A percentile compares a stretch with the other conserved stretches of the same genome.
phyloP scores from a whole-genome alignment of 1,140 invertebrate species.

The Diorhabda carinulata region DNA sequence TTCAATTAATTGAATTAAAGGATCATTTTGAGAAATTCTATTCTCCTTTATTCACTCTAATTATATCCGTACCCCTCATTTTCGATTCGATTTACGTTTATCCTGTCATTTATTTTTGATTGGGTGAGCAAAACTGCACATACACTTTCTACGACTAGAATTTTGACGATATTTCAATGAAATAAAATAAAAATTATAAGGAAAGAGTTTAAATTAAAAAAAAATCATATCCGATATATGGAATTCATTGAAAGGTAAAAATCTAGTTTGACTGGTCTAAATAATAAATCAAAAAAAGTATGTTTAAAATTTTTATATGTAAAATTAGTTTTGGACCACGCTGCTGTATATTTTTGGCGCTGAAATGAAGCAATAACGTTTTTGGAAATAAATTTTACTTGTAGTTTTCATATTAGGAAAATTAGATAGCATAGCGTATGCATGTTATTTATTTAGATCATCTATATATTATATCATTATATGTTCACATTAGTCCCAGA shows the following conservation, averaged over 20 bases:
- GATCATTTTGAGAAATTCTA: too few relatives aligned
- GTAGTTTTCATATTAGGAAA: constrained; percentile 17
- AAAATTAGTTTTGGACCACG: background rate
- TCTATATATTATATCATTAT: constrained; percentile 39
- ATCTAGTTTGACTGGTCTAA: background rate
- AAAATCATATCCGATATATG: background rate
- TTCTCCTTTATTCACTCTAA: too few relatives aligned
- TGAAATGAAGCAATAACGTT: constrained; percentile 1
- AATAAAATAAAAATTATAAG: too few relatives aligned
- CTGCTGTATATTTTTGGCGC: constrained; percentile 1
- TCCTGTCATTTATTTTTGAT: too few relatives aligned
- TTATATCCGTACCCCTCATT: too few relatives aligned
- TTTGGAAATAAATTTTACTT: constrained; percentile 10
- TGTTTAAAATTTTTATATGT: too few relatives aligned
- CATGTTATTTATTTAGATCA: constrained; percentile 43
- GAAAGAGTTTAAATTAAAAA: too few relatives aligned
- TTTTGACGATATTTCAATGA: constrained; percentile 5
- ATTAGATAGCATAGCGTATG: constrained; percentile 41
- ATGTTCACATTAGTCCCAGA: constrained; percentile 40
- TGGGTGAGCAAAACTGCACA: too few relatives aligned
- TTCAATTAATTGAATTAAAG: too few relatives aligned
- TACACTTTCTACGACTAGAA: background rate
- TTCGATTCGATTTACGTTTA: too few relatives aligned
- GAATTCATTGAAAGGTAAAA: constrained; percentile 4
- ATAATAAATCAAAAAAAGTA: too few relatives aligned